These are phyloP conservation scores for Danio choprae DNA, from an alignment of 2,797 vertebrate species.

Conservation along the genomic window DNA sequence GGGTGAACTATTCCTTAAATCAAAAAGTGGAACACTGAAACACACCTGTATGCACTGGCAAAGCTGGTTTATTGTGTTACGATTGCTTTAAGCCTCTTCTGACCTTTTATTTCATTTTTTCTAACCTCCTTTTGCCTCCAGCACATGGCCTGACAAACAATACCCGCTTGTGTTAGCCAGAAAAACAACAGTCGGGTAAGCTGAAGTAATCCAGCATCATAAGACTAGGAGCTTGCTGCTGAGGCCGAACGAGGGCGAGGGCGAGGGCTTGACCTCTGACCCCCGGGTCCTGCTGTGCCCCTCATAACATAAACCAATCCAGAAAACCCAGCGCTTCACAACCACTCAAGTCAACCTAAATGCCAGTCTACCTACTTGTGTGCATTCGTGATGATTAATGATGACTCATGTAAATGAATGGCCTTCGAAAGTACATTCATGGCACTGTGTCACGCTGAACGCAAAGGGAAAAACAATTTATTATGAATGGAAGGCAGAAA, in stretches of 20 bases:
- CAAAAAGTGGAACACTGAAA: too few species aligned
- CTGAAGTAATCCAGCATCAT: slow-evolving; percentile 74
- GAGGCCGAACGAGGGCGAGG: slow-evolving; percentile 1
- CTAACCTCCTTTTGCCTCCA: background rate
- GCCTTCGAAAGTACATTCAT: slow-evolving; percentile 5
- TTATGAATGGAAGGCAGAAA: background rate
- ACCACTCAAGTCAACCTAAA: slow-evolving; percentile 8
- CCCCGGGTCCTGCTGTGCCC: background rate
- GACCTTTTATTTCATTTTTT: background rate
- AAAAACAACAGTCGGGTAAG: slow-evolving; percentile 65
- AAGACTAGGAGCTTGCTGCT: slow-evolving; percentile 55
- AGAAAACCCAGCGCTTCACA: slow-evolving; percentile 21
- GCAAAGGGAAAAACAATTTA: background rate
- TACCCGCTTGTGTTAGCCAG: slow-evolving; percentile 37
- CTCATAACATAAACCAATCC: background rate
- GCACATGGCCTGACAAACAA: slow-evolving; percentile 35
- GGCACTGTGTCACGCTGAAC: background rate
- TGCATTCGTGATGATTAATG: background rate
- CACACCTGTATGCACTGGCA: background rate
- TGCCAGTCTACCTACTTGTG: background rate
- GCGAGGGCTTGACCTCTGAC: slow-evolving; percentile 35
- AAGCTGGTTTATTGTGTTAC: background rate
- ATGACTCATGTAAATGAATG: background rate
- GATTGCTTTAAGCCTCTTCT: background rate
- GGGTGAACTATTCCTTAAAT: too few species aligned